Base-by-base conservation (phyloP, 1,140 invertebrate genomes). In the Brachionus manjavacas region DNA sequence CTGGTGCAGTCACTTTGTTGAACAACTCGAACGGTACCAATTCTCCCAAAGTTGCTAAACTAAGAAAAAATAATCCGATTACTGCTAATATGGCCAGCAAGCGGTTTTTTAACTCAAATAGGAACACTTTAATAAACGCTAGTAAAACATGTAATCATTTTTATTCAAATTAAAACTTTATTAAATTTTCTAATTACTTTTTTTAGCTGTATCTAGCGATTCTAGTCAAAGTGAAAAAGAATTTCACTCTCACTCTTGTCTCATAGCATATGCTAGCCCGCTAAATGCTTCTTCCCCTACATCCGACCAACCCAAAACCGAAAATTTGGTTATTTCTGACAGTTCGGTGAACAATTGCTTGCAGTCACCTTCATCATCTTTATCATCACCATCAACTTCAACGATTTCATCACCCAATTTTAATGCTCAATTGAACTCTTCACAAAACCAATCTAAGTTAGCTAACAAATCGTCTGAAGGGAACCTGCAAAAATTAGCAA, bases 151-250 rank as follows among this genome's bases (percentile, higher is more conserved):
- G 72, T 76, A 76, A 76, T 4, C 41, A 35, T 3, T 35, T 35
- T 35, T 74, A 20, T 60, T 20, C 0, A 4, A 23, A 60, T 0
- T 25, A 60, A 9, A 23, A 2, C 4, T 35, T 35, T 35, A 35
- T 35, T 35, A 7, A 7, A 35, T 7, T 35, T 35, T 35, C 9
- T 11, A 64, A 64, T 14, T 23, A 64, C 4, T 16, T 28, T 25
- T 16, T 68, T 72, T 72, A 46, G 72, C 72, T 76, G 72, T 76
- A 23, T 76, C 72, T 4, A 76, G 72, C 25, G 72, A 76, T 23
- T 76, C 72, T 3, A 76, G 72, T 49, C 72, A 76, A 76, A 76
- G 72, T 46, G 72, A 76, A 20, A 76, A 76, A 14, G 72, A 76
- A 49, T 76, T 25, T 23, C 39, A 46, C 4, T 76, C 43, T 76